A percentile compares a stretch with the other conserved stretches of the same genome.
Evolutionary conservation across 2,113 vertebrate genomes (phyloP).

Genomic region (Apodemus speciosus): DNA sequence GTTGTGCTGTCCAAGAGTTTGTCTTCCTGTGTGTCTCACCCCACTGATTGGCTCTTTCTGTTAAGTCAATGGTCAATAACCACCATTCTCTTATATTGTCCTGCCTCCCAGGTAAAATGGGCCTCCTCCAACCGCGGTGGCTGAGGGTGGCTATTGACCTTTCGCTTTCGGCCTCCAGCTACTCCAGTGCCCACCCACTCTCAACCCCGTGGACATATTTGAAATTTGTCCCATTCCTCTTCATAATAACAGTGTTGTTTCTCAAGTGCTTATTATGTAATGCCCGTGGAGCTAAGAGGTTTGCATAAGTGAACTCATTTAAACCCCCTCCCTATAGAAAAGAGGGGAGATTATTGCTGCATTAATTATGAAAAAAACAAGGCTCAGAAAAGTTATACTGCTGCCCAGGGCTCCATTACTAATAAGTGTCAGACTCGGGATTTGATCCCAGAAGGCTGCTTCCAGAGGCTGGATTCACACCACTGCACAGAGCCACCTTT

Average conservation of each 20-base stretch:
- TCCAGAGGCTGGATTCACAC: not conserved
- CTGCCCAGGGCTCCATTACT: not conserved
- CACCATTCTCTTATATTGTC: not conserved
- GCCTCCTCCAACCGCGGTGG: not conserved
- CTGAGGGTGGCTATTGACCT: not conserved
- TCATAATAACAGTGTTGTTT: slow-evolving; percentile 49
- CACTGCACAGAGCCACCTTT: not conserved
- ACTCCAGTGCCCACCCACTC: not conserved
- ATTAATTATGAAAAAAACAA: not conserved
- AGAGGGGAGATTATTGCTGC: not conserved
- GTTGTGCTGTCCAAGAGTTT: not conserved
- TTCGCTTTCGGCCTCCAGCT: not conserved
- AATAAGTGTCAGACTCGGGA: not conserved
- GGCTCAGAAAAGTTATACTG: not conserved
- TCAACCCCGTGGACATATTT: not conserved
- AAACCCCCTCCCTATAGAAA: not conserved
- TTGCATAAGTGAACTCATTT: slow-evolving; percentile 32
- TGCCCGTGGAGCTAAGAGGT: not conserved
- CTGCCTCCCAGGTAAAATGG: not conserved
- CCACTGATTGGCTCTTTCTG: not conserved
- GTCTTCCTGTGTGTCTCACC: not conserved
- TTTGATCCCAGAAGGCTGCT: not conserved
- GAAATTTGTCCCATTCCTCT: slow-evolving; percentile 61
- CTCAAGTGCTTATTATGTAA: slow-evolving; percentile 22
- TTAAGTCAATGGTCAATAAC: not conserved